A percentile compares a stretch with the other conserved stretches of the same genome.
These are phyloP conservation scores for Podarcis cretensis DNA, from an alignment of 2,113 vertebrate genomes.

Conservation along the genomic window DNA sequence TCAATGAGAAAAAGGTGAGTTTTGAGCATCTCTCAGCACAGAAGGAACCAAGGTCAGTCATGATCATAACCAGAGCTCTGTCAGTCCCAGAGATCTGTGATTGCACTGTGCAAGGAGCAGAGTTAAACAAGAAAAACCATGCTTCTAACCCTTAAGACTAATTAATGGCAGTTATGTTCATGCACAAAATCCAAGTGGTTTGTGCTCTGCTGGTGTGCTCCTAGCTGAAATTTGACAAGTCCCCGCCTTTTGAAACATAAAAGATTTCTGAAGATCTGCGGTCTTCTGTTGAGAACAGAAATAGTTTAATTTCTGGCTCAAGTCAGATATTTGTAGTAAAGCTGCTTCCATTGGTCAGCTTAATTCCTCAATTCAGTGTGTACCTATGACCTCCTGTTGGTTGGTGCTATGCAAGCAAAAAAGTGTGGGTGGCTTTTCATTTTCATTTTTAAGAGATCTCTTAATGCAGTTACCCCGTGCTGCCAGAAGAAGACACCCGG, in stretches of 20 bases:
- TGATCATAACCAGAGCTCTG: neutral
- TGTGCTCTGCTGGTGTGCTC: neutral
- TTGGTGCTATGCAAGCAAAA: neutral
- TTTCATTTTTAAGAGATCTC: neutral
- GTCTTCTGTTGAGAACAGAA: neutral
- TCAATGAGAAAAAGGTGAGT: conserved; percentile 89
- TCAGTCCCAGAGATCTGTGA: neutral
- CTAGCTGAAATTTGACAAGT: neutral
- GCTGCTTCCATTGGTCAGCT: neutral
- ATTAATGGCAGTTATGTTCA: neutral
- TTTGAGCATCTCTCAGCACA: neutral
- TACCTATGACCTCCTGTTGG: neutral
- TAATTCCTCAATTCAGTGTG: neutral
- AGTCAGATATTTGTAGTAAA: neutral
- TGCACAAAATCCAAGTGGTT: neutral
- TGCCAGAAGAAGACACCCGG: neutral
- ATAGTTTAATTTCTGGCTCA: neutral
- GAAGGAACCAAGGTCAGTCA: neutral
- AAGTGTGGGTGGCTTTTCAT: neutral
- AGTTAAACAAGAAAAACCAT: neutral
- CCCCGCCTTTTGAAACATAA: too few species aligned
- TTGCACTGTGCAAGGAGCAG: neutral
- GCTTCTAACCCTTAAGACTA: neutral
- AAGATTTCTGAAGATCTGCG: neutral
- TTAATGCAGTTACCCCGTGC: neutral